Evolutionary conservation across 2,797 vertebrate species (phyloP).

Genomic region (Buphagus erythrorhynchus): DNA sequence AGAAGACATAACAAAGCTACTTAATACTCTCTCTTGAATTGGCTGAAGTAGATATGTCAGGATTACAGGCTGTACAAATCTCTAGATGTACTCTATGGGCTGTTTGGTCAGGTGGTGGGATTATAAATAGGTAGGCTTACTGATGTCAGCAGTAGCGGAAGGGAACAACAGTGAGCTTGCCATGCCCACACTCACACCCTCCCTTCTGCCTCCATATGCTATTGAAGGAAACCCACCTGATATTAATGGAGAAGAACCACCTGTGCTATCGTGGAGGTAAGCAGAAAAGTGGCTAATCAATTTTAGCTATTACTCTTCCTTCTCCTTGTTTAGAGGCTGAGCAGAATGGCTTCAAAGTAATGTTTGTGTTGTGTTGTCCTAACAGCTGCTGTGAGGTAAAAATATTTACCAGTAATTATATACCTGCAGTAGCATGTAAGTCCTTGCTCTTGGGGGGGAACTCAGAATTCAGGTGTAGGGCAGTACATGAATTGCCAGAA

Average conservation of each 20-base stretch:
- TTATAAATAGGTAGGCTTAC: conserved; percentile 76
- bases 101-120: conserved; percentile 57
- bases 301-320: not conserved
- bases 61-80: conserved; percentile 69
- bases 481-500: not conserved
- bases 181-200: not conserved
- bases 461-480: not conserved
- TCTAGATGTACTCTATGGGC: conserved; percentile 41
- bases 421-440: not conserved
- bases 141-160: conserved; percentile 51
- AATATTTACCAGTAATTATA: not conserved
- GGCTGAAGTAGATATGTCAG: conserved; percentile 63
- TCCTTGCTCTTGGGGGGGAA: not conserved
- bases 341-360: not conserved
- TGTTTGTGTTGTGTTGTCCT: not conserved
- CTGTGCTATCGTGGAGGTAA: conserved; percentile 13
- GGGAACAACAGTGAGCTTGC: not conserved
- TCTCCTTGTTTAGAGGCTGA: not conserved
- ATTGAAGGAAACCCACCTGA: conserved; percentile 13
- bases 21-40: conserved; percentile 78
- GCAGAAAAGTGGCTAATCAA: not conserved
- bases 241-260: conserved; percentile 34
- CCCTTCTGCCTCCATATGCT: not conserved
- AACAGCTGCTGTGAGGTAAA: not conserved
- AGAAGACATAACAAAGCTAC: conserved; percentile 73